A percentile compares a stretch with the other conserved stretches of the same genome.
These are phyloP conservation scores for Drosophila subobscura DNA, from an alignment of 1,140 invertebrate genomes.

Conservation along the genomic window DNA sequence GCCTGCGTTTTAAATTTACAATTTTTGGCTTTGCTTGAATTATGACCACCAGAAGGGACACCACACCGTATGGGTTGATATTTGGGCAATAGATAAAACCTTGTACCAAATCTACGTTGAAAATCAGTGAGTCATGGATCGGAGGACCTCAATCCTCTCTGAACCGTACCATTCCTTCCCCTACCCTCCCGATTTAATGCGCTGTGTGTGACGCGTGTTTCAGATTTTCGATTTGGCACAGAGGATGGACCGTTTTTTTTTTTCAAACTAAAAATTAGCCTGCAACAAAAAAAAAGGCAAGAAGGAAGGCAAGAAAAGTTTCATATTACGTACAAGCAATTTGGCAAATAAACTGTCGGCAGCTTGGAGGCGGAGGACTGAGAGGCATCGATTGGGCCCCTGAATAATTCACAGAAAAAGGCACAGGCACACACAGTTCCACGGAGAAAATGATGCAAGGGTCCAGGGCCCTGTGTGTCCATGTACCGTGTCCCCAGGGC, in stretches of 20 bases:
- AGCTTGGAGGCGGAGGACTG: conserved; percentile 26
- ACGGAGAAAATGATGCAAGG: conserved; percentile 31
- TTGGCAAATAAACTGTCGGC: conserved; percentile 81
- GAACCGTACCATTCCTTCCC: neutral
- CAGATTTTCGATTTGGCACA: conserved; percentile 80
- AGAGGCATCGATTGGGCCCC: conserved; percentile 58
- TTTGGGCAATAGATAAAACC: conserved; percentile 5
- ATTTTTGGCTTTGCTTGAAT: conserved; percentile 52
- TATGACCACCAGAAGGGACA: conserved; percentile 53
- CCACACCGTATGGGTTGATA: no score
- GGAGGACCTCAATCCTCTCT: neutral
- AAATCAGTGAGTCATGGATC: conserved; percentile 62
- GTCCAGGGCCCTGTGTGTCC: conserved; percentile 30
- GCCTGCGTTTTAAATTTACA: conserved; percentile 65
- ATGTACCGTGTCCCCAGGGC: conserved; percentile 57
- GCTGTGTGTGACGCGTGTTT: conserved; percentile 68
- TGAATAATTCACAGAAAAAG: conserved; percentile 68
- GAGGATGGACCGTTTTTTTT: conserved; percentile 32
- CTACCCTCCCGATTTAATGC: conserved; percentile 25
- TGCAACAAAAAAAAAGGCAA: conserved; percentile 14
- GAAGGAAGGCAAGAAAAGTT: conserved; percentile 51
- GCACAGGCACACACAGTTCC: no score
- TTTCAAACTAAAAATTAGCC: conserved; percentile 67
- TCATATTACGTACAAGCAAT: conserved; percentile 78
- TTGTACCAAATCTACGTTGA: conserved; percentile 14